Base-by-base conservation (phyloP, 2,113 vertebrate species). In the Embiotoca jacksoni region DNA sequence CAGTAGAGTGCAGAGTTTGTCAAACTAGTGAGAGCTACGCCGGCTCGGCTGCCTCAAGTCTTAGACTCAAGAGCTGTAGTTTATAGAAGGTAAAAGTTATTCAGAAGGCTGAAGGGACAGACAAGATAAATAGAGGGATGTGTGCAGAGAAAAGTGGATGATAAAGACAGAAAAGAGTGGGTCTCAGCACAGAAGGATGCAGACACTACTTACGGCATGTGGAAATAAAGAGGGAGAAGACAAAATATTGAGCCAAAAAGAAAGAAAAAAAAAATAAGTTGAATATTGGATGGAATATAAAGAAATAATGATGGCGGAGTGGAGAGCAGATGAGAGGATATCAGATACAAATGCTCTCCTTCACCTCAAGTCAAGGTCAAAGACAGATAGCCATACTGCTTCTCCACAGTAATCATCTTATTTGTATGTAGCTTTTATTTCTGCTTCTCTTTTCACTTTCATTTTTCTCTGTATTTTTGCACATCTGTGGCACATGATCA, bases 351-450 rank as follows among this genome's bases (percentile, higher is more conserved):
- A 74, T 49, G 7, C 6, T 41, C 23, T 31, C 63, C 30, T 30
- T 58, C 52, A 73, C 49, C 53, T 64, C 41, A 72, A 66, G 80
- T 86, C 70, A 86, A 87, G 79, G 83, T 81, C 75, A 87, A 62
- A 75, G 44, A 56, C 59, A 57, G 39, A 69, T 52, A 54, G 16
- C 56, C 62, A 52, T 31, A 60, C 35, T 72, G 62, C 37, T 64
- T 59, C 78, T 67, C 39, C 30, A 44, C 11, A 64, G 14, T 49
- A 46, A 73, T 68, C 35, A 37, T 67, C 56, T 56, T 57, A 68
- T 16, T 39, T 62, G 49, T 78, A 47, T 63, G 11, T 7, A 32
- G 32, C 58, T 58, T 13, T 71, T 68, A 69, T 80, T 59, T 77
- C 55, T 57, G 32, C 47, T 30, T 63, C 16, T 58, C 13, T 84